Base-by-base conservation (phyloP, 2,888 invertebrate genomes). In the Hyppa rectilinea region DNA sequence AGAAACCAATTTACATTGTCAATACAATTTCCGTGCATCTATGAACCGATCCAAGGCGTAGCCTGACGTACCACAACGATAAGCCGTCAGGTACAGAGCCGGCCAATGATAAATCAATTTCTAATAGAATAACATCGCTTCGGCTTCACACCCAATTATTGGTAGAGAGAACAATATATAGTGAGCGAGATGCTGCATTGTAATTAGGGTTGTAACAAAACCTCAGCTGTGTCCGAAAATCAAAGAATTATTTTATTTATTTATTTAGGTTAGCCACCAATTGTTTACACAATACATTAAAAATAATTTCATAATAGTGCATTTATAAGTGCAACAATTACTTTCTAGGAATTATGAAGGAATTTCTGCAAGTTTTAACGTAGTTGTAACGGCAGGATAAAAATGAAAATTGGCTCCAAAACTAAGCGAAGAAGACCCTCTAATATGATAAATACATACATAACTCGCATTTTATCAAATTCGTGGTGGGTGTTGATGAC, bases 81-180 rank as follows among this genome's bases (percentile, higher is more conserved):
- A 43, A 55, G 38, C 70, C n/a, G 58, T 76, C 77, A 29, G 50
- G 20, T 50, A 10, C 73, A 34, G 43, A 10, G 17, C 36, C n/a
- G 76, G 17, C 50, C 34, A 56, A 34, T 62, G 38, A 47, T 79
- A 29, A 65, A 79, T 75, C 38, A 75, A 75, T 64, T 60, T 17
- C 31, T 60, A 65, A 79, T 73, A 38, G 65, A 73, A 65, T 75
- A 64, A 47, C 12, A 38, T 38, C 63, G 43, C 58, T 64, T 43
- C 12, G 23, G 78, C 26, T 59, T 60, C 43, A 26, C 20, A 10
- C 23, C 7, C 52, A 43, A 53, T 72, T 31, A 63, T 23, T 79
- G 73, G 7, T 66, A n/a, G n/a, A n/a, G n/a, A n/a, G n/a, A n/a
- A n/a, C n/a, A n/a, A n/a, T n/a, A n/a, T n/a, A n/a, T n/a, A n/a